Evolutionary conservation across 2,888 invertebrate species (phyloP).

Genomic region (Drosophila mettleri): DNA sequence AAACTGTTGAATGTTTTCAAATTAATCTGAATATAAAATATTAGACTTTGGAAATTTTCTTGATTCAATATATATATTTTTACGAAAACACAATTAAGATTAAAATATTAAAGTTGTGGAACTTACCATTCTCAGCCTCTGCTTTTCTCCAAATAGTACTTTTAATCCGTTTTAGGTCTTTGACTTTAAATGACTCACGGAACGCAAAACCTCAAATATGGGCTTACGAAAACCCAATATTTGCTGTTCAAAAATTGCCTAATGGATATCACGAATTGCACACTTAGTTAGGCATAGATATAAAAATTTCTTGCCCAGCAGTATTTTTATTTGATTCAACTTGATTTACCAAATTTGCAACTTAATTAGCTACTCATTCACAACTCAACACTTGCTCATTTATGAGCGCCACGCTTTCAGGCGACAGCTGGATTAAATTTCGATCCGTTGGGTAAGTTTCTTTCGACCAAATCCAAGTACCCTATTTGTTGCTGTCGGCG

Average conservation of each 20-base stretch:
- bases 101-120: not conserved
- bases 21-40: not conserved
- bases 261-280: conserved; percentile 63
- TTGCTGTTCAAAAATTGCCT: conserved; percentile 47
- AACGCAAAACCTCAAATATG: conserved; percentile 21
- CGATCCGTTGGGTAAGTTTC: conserved; percentile 27
- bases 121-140: conserved; percentile 42
- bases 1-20: too few species aligned
- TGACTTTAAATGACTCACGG: conserved; percentile 60
- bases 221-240: conserved; percentile 36
- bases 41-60: not conserved
- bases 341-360: conserved; percentile 37
- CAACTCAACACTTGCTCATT: conserved; percentile 58
- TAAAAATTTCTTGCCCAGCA: conserved; percentile 31
- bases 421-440: conserved; percentile 25
- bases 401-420: conserved; percentile 26
- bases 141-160: conserved; percentile 17
- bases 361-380: conserved; percentile 58
- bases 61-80: not conserved
- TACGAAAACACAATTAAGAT: not conserved
- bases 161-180: conserved; percentile 41
- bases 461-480: conserved; percentile 54
- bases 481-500: conserved; percentile 70
- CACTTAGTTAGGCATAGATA: conserved; percentile 60
- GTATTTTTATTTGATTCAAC: conserved; percentile 39